Base-by-base conservation (phyloP, 2,888 invertebrate genomes). In the Emesis furor region DNA sequence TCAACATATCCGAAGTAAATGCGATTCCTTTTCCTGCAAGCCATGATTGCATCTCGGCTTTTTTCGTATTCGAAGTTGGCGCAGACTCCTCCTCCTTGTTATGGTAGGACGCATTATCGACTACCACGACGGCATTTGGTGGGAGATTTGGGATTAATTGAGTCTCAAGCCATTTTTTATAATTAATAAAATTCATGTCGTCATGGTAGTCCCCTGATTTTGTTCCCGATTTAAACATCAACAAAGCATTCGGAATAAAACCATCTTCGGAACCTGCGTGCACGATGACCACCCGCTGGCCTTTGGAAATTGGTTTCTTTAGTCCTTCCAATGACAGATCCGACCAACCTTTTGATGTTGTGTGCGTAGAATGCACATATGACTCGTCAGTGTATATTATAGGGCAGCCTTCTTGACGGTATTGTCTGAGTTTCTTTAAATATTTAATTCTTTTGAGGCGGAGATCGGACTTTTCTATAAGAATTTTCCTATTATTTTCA, bases 71-170 rank as follows among this genome's bases (percentile, higher is more conserved):
- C 3, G 88, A 79, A 2, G 74, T 85, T 7, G 88, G 87, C 32
- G 81, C 77, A 8, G 10, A 12, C 65, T 87, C 84, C n/a, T 37
- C 68, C 74, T 83, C 71, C 75, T 83, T 85, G 72, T 90, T 90
- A 73, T 91, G 89, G 80, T 71, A 12, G 88, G 24, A 24, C 24
- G 24, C 24, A 24, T 24, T 24, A 24, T 24, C 24, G 24, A 24
- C 24, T 24, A 24, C 86, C n/a, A 89, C 75, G 2, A 89, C 85
- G 6, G 86, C 77, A 46, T 75, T 85, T 7, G 76, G 80, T 24
- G 87, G 81, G 12, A 91, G 76, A 78, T 90, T 90, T 10, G 90
- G 89, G 1, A 91, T 69, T 14, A 92, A 51, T 74, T 90, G 83
- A 1, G 73, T 85, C 78, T 55, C 35, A 24, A 92, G 69, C 91